Percentiles rank a stretch among this genome's conserved stretches.
Conservation (phyloP, 2,113 vertebrate genomes). For the Crotalus viridis region DNA sequence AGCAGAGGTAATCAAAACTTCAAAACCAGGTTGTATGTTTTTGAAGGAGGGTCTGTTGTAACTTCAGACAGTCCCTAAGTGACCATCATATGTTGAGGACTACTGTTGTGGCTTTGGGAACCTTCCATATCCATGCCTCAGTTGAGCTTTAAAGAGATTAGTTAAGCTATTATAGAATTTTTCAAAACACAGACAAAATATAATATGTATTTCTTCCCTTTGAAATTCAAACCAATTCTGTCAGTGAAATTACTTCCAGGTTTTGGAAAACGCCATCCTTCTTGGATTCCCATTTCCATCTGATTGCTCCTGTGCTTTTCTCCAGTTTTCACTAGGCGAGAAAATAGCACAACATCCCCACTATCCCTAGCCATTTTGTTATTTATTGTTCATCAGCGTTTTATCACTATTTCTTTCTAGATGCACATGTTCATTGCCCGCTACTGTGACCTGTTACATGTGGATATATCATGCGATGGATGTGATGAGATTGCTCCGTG, state of each 20-base stretch:
- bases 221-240: background rate
- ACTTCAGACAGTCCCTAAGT: background rate
- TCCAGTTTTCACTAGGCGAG: background rate
- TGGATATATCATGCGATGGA: slow-evolving; percentile 95
- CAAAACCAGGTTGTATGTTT: background rate
- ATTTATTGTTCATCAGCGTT: background rate
- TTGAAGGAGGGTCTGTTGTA: background rate
- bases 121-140: background rate
- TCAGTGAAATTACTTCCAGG: background rate
- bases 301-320: background rate
- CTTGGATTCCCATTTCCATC: background rate
- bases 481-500: slow-evolving; percentile 94
- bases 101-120: background rate
- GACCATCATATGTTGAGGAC: background rate
- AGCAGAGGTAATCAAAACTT: background rate
- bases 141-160: background rate
- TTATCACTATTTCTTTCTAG: slow-evolving; percentile 61
- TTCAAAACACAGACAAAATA: background rate
- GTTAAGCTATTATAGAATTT: background rate
- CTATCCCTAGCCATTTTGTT: background rate
- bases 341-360: background rate
- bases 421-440: slow-evolving; percentile 99
- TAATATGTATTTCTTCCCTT: background rate
- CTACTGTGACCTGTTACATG: slow-evolving; percentile 93
- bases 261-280: background rate